Evolutionary conservation across 1,140 invertebrate species (phyloP).

Genomic region (Sogatella furcifera): DNA sequence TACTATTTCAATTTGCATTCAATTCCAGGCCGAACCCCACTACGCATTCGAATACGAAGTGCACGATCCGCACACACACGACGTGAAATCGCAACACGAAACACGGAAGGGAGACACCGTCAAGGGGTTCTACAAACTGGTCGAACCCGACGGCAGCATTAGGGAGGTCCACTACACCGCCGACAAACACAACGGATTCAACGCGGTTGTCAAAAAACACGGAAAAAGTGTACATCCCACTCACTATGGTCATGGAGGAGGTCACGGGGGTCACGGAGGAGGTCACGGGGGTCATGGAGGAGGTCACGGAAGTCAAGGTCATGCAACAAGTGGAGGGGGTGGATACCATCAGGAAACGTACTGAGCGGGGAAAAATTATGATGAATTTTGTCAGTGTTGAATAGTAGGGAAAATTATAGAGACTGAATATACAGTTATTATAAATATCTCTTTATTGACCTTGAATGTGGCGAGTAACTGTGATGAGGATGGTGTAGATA

Average conservation of each 20-base stretch:
- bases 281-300: conserved; percentile 12
- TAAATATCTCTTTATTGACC: no score
- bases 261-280: conserved; percentile 13
- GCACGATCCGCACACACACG: conserved; percentile 40
- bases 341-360: no score
- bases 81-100: conserved; percentile 40
- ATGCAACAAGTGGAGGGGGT: no score
- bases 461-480: no score
- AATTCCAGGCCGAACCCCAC: conserved; percentile 27
- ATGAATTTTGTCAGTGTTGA: no score
- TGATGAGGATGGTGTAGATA: no score
- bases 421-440: no score
- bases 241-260: conserved; percentile 9
- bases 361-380: no score
- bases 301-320: background rate
- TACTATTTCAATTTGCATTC: background rate
- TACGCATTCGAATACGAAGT: conserved; percentile 46
- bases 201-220: conserved; percentile 43
- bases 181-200: conserved; percentile 29
- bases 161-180: conserved; percentile 29
- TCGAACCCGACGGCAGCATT: conserved; percentile 37
- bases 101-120: conserved; percentile 37
- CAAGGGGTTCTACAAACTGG: conserved; percentile 39
- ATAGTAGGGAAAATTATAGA: no score
- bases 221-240: conserved; percentile 34